Percentiles rank a stretch among this genome's conserved stretches.
These are phyloP conservation scores for Lanistes nyassanus DNA, from an alignment of 1,140 invertebrate genomes.

Conservation along the genomic window DNA sequence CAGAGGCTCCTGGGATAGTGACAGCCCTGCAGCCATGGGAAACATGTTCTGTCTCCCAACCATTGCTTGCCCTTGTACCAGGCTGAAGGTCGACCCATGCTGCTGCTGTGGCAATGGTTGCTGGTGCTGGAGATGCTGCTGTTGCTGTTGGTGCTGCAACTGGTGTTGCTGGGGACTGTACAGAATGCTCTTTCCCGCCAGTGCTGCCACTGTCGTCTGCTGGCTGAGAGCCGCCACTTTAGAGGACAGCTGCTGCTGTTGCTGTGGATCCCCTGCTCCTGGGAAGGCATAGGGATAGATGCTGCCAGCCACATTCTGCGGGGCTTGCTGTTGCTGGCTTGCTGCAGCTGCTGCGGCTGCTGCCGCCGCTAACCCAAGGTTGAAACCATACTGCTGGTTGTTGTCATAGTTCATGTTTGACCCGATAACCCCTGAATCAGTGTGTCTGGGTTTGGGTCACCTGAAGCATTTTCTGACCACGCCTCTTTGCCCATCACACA, in stretches of 20 bases:
- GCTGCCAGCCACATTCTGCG: conserved; percentile 10
- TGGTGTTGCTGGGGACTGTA: conserved; percentile 15
- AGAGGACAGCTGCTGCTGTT: conserved; percentile 20
- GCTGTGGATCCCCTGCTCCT: not conserved
- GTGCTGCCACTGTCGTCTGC: conserved; percentile 4
- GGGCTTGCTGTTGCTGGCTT: not conserved
- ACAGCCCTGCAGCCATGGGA: conserved; percentile 15
- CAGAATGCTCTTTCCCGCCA: conserved; percentile 18
- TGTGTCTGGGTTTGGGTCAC: too few species aligned
- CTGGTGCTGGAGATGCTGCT: conserved; percentile 13
- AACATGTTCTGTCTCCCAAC: conserved; percentile 6
- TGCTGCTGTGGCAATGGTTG: conserved; percentile 7
- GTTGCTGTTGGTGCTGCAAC: conserved; percentile 15
- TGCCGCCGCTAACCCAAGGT: conserved; percentile 19
- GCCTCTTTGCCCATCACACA: too few species aligned
- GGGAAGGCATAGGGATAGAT: conserved; percentile 20
- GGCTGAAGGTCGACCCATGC: conserved; percentile 9
- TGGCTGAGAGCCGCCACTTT: conserved; percentile 2
- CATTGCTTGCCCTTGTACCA: conserved; percentile 17
- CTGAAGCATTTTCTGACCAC: too few species aligned
- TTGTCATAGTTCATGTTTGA: conserved; percentile 27
- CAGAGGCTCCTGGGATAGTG: conserved; percentile 2
- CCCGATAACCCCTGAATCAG: not conserved
- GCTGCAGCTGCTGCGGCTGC: not conserved
- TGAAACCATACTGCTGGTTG: conserved; percentile 24